Conservation (phyloP, 2,797 vertebrate genomes). For the Acanthurus leucopareius region DNA sequence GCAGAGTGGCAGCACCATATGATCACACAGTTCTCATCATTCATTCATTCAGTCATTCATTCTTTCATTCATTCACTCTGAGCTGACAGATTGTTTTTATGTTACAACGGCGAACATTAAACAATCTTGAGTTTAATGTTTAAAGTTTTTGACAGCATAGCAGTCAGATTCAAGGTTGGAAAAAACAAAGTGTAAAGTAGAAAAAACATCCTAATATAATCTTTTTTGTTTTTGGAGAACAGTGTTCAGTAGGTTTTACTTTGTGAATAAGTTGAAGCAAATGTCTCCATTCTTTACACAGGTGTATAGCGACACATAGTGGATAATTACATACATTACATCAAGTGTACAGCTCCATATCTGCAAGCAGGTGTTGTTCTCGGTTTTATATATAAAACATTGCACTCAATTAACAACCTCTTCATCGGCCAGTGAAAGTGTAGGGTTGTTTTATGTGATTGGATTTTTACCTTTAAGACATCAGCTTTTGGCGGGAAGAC, state of each 20-base stretch:
- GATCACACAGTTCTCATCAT: background rate
- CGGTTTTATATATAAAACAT: too few species aligned
- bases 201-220: background rate
- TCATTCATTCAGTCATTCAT: background rate
- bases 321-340: conserved; percentile 39
- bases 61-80: background rate
- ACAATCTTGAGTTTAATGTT: background rate
- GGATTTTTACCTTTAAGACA: background rate
- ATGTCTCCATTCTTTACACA: background rate
- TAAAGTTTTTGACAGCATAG: background rate
- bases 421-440: too few species aligned
- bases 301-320: conserved; percentile 50
- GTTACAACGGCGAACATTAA: background rate
- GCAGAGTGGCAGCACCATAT: background rate
- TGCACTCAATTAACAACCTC: too few species aligned
- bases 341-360: background rate
- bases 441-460: background rate
- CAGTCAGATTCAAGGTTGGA: background rate
- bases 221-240: background rate
- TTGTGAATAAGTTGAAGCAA: background rate
- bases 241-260: background rate
- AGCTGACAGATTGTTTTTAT: background rate
- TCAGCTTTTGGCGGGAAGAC: background rate
- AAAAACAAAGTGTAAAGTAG: background rate
- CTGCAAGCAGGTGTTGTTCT: too few species aligned